Percentiles rank a stretch among this genome's conserved stretches.
Evolutionary conservation across 2,113 vertebrate species (phyloP).

Genomic region (Scopus umbretta): DNA sequence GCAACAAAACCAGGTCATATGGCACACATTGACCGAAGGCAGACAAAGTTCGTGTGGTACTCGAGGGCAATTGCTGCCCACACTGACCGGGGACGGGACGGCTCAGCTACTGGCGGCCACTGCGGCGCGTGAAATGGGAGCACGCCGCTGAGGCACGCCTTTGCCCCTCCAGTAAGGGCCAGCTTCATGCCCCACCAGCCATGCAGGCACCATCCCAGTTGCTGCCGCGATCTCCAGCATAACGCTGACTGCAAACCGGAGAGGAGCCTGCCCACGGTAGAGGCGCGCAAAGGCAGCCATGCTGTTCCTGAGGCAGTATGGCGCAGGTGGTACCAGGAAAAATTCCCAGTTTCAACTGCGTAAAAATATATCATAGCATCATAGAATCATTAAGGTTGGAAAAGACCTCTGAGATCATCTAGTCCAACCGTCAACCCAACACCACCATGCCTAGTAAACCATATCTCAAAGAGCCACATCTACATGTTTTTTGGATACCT

Average conservation of each 20-base stretch:
- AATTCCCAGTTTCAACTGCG: neutral
- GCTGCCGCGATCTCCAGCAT: neutral
- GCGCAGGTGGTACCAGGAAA: neutral
- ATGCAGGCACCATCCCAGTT: neutral
- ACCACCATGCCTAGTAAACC: too few relatives aligned
- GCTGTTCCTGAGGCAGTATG: too few relatives aligned
- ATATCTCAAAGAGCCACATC: too few relatives aligned
- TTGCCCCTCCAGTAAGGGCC: neutral
- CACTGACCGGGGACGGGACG: rapidly evolving
- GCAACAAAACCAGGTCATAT: neutral
- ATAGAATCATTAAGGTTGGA: too few relatives aligned
- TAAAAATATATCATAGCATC: neutral
- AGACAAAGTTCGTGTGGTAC: rapidly evolving
- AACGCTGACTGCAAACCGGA: rapidly evolving
- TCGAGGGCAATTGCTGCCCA: neutral
- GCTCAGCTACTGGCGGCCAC: neutral
- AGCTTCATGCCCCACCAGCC: rapidly evolving
- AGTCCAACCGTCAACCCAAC: too few relatives aligned
- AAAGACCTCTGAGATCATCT: too few relatives aligned
- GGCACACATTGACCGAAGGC: neutral
- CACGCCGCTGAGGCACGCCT: rapidly evolving
- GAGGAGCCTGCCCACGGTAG: neutral
- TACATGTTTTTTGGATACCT: too few relatives aligned
- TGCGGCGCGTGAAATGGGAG: rapidly evolving
- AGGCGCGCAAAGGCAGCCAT: rapidly evolving